Base-by-base conservation (phyloP, 1,140 invertebrate genomes). In the Solenopsis fugax region DNA sequence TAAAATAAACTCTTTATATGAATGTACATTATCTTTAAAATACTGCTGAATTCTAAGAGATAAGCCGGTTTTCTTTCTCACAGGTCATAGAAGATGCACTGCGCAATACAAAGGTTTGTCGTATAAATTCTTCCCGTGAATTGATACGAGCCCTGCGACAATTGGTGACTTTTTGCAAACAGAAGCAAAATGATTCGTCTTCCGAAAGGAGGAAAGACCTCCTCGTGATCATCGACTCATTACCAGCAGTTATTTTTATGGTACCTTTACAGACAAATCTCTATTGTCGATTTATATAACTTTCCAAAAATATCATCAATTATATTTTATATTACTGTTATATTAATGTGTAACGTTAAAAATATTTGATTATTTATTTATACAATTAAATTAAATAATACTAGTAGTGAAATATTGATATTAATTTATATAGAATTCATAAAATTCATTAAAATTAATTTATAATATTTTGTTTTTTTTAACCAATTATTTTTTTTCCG, bases 211-310 rank as follows among this genome's bases (percentile, higher is more conserved):
- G 86, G 95, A 69, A 93, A n/a, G 0, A 6, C 0, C 13, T 37
- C n/a, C 54, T 97, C 37, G 95, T 97, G 58, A 95, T 97, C 12
- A 95, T 97, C 69, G 96, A 97, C 93, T 97, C 97, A 54, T 91
- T 97, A 64, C 96, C 97, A 71, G 93, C 95, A 71, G 80, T 97
- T 62, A 94, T 96, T 73, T 95, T 93, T 72, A 86, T 93, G 87
- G 89, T 91, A 52, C 91, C 21, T 48, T 88, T 13, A 48, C 50
- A 21, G 5, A 24, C 6, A 21, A 41, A 71, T 81, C 7, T 75
- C 6, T 50, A 60, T 64, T 37, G 1, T 0, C 12, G 2, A 13
- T 56, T 34, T 56, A 54, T 54, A 54, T 62, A 50, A 48, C 6
- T 29, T 50, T 5, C n/a, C 2, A 34, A n/a, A 12, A 21, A 48